Base-by-base conservation (phyloP, 2,888 invertebrate species). In the Lottia gigantea region DNA sequence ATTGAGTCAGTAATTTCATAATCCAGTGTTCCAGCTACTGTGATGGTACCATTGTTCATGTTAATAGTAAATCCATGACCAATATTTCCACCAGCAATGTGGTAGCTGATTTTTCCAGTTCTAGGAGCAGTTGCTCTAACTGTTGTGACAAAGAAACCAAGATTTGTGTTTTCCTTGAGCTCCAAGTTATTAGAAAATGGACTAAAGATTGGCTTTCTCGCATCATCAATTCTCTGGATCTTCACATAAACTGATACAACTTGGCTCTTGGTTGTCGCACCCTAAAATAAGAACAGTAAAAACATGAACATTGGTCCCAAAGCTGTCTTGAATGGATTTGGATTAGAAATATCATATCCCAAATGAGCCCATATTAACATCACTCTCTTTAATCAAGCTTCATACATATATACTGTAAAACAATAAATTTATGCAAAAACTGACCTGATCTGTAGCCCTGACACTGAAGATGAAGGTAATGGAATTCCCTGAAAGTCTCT, bases 21-120 rank as follows among this genome's bases (percentile, higher is more conserved):
- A 73, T 85, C 85, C 8, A 85, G 75, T 11, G 69, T 67, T 0
- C 78, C 76, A 11, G 70, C 74, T 8, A 85, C 80, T 25, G 71
- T 77, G 15, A 85, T 76, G 7, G 71, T 71, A 15, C 85, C 85
- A 14, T 75, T 73, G 15, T 66, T 67, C 1, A 71, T 62, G n/a
- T 79, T 79, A 46, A 85, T 79, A 40, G 74, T 72, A 62, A 85
- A 83, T 0, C 80, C 80, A 15, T 95, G 94, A 0, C 94, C 95
- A 3, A 95, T 92, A 87, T 97, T 97, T 6, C 97, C 97, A n/a
- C 97, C 97, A 14, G 95, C 96, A 75, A 97, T 94, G 45, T 93
- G 92, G 85, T 94, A 97, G 73, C 73, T 74, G 19, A 87, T 67
- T 16, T 65, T 66, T 45, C 75, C 75, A 64, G 71, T 75, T 0